Evolutionary conservation across 1,140 invertebrate genomes (phyloP), one percentile per base, ranked within the genome.

Genomic region (Antheraea mylitta): DNA sequence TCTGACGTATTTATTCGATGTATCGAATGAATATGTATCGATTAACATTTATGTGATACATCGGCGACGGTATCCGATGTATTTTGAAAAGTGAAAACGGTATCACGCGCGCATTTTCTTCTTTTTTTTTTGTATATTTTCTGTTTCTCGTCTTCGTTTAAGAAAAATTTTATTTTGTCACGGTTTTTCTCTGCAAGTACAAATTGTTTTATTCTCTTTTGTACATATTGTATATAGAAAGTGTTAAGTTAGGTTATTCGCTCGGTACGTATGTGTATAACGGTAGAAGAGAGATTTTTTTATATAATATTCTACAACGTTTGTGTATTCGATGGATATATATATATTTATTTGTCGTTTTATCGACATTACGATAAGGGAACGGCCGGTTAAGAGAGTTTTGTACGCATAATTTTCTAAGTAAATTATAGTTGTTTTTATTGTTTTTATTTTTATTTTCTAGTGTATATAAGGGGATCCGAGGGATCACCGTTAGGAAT

Each of bases 181-280:
- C 45, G 11, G 45, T 53, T 53, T 83, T 89, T 88, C 78, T 91
- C 87, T 89, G 87, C 87, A 88, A 91, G 89, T 91, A 91, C 89
- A 91, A 91, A 91, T 91, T 90, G 87, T 89, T 90, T 88, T 91
- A 88, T 90, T 89, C 87, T 79, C 80, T 81, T 82, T 72, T 91
- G 89, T 91, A 90, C 79, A 91, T 90, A 90, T 80, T 90, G 87
- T 90, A 89, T 84, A 90, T 90, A 90, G 77, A 72, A 53, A 80
- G 76, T 80, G 73, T 76, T 77, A 82, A 53, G 18, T 65, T 71
- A 74, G 73, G 74, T 58, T 66, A 73, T 70, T 73, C 67, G 77
- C 72, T 73, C 70, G 79, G 75, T 75, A 74, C n/a, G 71, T 65
- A 61, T 42, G 81, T 83, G 81, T 87, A 86, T 87, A 84, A 83